Conservation (phyloP, 53 echinoderm and acorn worm species). For the Glandiceps talaboti region DNA sequence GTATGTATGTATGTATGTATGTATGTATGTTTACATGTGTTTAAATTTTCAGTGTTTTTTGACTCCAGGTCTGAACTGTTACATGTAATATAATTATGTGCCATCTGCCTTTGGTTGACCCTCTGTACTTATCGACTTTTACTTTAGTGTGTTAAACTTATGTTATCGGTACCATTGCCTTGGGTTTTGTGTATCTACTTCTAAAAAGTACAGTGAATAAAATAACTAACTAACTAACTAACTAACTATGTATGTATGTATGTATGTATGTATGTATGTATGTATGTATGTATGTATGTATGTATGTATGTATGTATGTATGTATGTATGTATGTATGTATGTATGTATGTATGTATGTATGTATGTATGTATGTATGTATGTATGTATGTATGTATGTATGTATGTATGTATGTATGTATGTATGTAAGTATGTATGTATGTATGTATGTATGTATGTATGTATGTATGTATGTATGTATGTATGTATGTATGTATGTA, state of each 20-base stretch:
- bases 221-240: no score
- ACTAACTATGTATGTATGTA: neutral
- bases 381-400: slow-evolving; percentile 3
- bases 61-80: no score
- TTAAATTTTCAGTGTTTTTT: no score
- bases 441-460: neutral
- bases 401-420: slow-evolving; percentile 6
- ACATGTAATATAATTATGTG: no score
- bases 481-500: neutral
- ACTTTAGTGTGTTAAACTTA: no score
- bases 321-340: slow-evolving; percentile 3
- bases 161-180: no score
- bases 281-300: slow-evolving; percentile 5
- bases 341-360: neutral
- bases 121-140: no score
- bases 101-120: no score
- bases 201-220: no score
- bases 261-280: neutral
- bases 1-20: neutral
- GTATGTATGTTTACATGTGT: neutral
- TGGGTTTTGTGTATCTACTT: no score
- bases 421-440: neutral
- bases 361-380: slow-evolving; percentile 3
- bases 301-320: slow-evolving; percentile 3
- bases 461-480: neutral